A percentile compares a stretch with the other conserved stretches of the same genome.
Evolutionary conservation across 2,113 vertebrate genomes (phyloP).

Genomic region (Orthonyx spaldingii): DNA sequence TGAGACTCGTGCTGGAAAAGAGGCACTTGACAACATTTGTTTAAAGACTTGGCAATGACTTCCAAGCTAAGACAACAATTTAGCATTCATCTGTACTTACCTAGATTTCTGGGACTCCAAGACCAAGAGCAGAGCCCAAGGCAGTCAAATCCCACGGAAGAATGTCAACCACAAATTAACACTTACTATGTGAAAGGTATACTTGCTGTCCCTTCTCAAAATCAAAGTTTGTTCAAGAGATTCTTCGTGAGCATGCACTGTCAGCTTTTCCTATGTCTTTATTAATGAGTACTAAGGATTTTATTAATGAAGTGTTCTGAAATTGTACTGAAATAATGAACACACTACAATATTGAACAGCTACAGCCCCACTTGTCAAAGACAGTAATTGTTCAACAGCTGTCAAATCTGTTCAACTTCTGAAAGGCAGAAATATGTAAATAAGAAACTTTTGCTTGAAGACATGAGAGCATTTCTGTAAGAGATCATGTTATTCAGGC

Average conservation of each 20-base stretch:
- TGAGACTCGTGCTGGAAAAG: not conserved
- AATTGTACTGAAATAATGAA: not conserved
- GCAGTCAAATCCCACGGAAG: not conserved
- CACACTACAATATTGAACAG: not conserved
- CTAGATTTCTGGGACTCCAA: not conserved
- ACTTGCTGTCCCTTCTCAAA: not conserved
- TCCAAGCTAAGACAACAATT: not conserved
- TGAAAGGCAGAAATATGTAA: not conserved
- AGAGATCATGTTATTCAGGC: not conserved
- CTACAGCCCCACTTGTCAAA: not conserved
- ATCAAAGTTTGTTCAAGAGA: not conserved
- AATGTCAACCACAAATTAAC: not conserved
- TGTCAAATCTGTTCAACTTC: not conserved
- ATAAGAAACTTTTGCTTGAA: not conserved
- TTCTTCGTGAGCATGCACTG: not conserved
- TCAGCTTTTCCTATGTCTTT: not conserved
- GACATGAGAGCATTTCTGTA: accelerated
- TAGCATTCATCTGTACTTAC: not conserved
- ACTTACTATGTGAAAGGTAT: not conserved
- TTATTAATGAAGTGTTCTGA: not conserved
- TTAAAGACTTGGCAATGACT: not conserved
- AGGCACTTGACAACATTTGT: not conserved
- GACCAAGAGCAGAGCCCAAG: not conserved
- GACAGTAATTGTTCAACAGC: not conserved
- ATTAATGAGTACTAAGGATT: not conserved